These are phyloP conservation scores for Laticauda colubrina DNA, from an alignment of 2,113 vertebrate species.

Conservation along the genomic window DNA sequence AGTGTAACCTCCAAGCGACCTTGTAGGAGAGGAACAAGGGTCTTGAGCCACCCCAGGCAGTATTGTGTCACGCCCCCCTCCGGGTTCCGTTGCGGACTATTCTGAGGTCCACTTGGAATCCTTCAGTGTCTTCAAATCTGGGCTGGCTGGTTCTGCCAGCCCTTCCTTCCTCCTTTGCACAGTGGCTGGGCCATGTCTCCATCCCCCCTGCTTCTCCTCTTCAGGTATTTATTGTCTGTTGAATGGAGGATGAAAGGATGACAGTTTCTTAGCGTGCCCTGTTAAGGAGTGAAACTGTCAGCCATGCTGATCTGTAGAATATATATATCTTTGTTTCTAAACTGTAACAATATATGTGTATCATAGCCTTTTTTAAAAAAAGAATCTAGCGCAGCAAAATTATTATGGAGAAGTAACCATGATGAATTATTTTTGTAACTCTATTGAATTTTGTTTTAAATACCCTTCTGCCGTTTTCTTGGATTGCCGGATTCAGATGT, in stretches of 20 bases:
- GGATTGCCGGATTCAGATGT: background rate
- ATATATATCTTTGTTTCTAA: constrained; percentile 18
- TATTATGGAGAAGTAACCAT: constrained; percentile 28
- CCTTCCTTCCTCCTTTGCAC: background rate
- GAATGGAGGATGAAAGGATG: background rate
- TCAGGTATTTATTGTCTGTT: background rate
- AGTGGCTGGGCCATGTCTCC: background rate
- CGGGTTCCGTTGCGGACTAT: background rate
- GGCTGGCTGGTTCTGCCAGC: background rate
- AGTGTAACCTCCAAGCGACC: background rate
- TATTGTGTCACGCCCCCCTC: background rate
- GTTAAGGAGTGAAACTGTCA: background rate
- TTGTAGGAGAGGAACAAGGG: constrained; percentile 36
- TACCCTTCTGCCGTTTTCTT: constrained; percentile 6
- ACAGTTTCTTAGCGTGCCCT: background rate
- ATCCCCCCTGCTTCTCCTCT: background rate
- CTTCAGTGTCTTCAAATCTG: background rate
- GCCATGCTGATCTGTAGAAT: constrained; percentile 19
- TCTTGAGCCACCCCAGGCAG: constrained; percentile 6
- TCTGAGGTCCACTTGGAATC: background rate
- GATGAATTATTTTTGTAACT: constrained; percentile 32
- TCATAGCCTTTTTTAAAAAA: constrained; percentile 18
- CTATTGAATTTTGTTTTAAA: constrained; percentile 2
- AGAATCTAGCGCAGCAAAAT: background rate
- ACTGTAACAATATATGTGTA: constrained; percentile 17